Conservation (phyloP, 2,113 vertebrate species). For the Chlamydotis undulata region DNA sequence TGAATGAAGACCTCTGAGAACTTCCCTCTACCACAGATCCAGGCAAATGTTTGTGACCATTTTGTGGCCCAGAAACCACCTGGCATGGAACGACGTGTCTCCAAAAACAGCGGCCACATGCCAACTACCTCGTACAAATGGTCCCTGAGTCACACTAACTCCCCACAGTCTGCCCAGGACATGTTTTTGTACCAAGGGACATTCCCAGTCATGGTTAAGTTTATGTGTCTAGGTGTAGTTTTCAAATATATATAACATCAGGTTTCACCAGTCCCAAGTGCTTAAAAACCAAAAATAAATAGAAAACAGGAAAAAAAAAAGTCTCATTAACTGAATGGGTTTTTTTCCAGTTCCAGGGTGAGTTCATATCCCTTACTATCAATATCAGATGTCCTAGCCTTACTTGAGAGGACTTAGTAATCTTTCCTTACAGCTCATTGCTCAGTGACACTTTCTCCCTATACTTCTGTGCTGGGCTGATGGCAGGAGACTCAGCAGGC, state of each 20-base stretch:
- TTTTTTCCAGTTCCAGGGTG: not conserved
- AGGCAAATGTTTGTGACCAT: not conserved
- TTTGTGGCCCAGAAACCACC: not conserved
- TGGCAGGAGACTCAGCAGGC: not conserved
- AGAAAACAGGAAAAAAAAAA: not conserved
- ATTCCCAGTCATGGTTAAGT: not conserved
- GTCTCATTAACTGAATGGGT: fast-evolving
- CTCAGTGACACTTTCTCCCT: not conserved
- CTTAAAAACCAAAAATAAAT: fast-evolving
- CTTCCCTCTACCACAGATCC: not conserved
- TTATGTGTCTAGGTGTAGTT: not conserved
- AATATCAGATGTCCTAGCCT: not conserved
- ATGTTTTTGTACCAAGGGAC: not conserved
- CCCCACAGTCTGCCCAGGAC: not conserved
- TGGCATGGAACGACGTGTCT: not conserved
- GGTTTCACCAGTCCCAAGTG: not conserved
- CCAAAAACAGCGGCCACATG: not conserved
- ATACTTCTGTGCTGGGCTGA: not conserved
- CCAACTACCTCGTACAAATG: not conserved
- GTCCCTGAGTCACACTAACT: not conserved
- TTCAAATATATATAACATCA: fast-evolving
- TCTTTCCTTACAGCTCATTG: not conserved
- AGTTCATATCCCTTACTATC: not conserved
- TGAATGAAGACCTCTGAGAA: not conserved
- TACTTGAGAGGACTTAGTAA: no score